Conservation (phyloP, 2,888 invertebrate genomes). For the Holacanthella duospinosa region DNA sequence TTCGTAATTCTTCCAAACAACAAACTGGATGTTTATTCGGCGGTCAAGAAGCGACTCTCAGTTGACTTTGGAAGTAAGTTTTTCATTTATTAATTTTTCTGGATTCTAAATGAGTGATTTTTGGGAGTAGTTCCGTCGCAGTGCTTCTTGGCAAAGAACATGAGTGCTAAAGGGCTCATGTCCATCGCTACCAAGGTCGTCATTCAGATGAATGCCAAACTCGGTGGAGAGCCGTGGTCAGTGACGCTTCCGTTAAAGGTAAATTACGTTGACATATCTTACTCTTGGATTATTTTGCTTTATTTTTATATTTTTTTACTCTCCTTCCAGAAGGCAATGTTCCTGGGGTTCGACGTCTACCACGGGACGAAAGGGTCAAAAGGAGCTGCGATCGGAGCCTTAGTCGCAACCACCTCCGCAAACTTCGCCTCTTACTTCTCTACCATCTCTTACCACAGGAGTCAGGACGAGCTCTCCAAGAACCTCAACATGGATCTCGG, state of each 20-base stretch:
- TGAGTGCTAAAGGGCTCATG: constrained; percentile 20
- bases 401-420: constrained; percentile 19
- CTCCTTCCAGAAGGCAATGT: constrained; percentile 21
- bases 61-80: constrained; percentile 21
- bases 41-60: constrained; percentile 43
- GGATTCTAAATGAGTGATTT: background rate
- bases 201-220: constrained; percentile 49
- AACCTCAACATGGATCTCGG: constrained; percentile 13
- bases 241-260: constrained; percentile 54
- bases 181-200: constrained; percentile 44
- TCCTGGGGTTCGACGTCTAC: constrained; percentile 28
- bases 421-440: constrained; percentile 19
- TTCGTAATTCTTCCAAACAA: constrained; percentile 44
- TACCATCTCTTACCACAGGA: constrained; percentile 13
- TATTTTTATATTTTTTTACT: constrained; percentile 6
- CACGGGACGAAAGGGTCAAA: constrained; percentile 14
- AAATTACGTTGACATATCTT: constrained; percentile 13
- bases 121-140: constrained; percentile 23
- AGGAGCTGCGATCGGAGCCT: constrained; percentile 22
- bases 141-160: constrained; percentile 26
- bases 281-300: constrained; percentile 5
- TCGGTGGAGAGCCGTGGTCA: constrained; percentile 83
- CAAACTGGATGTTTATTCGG: constrained; percentile 46
- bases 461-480: constrained; percentile 14
- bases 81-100: background rate